A percentile compares a stretch with the other conserved stretches of the same genome.
These are phyloP conservation scores for Metopolophium dirhodum DNA, from an alignment of 1,140 invertebrate genomes.

Conservation along the genomic window DNA sequence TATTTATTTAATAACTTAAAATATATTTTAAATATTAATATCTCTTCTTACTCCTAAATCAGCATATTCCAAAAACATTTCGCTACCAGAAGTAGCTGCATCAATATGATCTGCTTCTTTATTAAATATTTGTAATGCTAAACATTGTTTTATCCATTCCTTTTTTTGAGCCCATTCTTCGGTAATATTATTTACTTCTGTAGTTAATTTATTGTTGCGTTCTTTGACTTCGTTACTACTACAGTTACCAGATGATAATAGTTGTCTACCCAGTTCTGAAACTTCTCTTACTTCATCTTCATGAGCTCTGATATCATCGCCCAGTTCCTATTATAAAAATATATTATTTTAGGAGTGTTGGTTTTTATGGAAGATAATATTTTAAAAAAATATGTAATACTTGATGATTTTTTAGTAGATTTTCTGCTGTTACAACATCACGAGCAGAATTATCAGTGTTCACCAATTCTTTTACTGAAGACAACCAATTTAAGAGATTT, in stretches of 20 bases:
- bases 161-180: constrained; percentile 84
- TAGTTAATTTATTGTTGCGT: constrained; percentile 74
- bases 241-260: constrained; percentile 74
- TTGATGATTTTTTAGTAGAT: constrained; percentile 87
- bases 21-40: not conserved
- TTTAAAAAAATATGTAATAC: constrained; percentile 1
- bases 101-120: constrained; percentile 97
- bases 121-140: constrained; percentile 90
- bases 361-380: not conserved
- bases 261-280: constrained; percentile 76
- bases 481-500: constrained; percentile 80
- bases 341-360: not conserved
- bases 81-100: constrained; percentile 90
- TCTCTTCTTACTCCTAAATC: constrained; percentile 79
- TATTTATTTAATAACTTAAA: not conserved
- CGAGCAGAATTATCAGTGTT: constrained; percentile 82
- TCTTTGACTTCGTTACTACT: constrained; percentile 74
- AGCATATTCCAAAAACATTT: constrained; percentile 89
- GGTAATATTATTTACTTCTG: constrained; percentile 78
- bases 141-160: constrained; percentile 80
- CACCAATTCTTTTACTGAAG: constrained; percentile 79
- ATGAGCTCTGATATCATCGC: constrained; percentile 90
- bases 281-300: constrained; percentile 86
- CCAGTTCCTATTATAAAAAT: constrained; percentile 69
- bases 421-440: constrained; percentile 90